phyloP scores from a whole-genome alignment of 2,888 invertebrate species.

The Allacma fusca region DNA sequence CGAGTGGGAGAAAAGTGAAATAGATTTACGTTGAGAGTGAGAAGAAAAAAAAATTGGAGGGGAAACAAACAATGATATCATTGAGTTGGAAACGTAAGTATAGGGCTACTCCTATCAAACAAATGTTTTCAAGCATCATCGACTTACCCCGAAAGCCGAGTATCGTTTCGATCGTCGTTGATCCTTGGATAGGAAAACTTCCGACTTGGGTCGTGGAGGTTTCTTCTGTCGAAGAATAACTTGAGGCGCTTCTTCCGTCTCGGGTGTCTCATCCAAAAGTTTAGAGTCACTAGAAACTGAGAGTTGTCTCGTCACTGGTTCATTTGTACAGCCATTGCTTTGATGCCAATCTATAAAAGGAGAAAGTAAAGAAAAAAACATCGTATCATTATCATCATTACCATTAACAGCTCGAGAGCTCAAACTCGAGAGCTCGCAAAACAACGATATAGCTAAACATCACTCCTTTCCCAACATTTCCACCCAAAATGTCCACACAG shows the following conservation, averaged over 20 bases:
- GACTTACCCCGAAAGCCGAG: conserved; percentile 94
- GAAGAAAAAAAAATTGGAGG: neutral
- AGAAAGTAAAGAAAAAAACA: conserved; percentile 23
- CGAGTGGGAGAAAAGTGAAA: neutral
- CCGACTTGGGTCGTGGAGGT: conserved; percentile 94
- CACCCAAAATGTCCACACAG: too few species aligned
- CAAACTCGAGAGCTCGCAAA: too few species aligned
- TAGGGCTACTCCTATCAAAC: too few species aligned
- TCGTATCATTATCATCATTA: conserved; percentile 28
- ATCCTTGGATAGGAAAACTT: conserved; percentile 85
- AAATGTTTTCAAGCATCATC: too few species aligned
- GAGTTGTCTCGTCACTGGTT: conserved; percentile 80
- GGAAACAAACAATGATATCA: conserved; percentile 44
- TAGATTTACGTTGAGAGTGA: neutral
- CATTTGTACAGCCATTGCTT: conserved; percentile 59
- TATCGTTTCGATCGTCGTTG: conserved; percentile 87
- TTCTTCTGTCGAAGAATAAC: conserved; percentile 89
- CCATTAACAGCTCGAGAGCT: neutral
- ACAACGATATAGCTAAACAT: too few species aligned
- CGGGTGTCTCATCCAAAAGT: conserved; percentile 80
- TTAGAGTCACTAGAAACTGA: conserved; percentile 93
- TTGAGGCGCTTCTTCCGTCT: conserved; percentile 75
- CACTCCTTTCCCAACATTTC: too few species aligned
- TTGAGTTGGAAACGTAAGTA: conserved; percentile 26
- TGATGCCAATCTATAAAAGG: conserved; percentile 59